These are phyloP conservation scores for Muraenolepis orangiensis DNA, from an alignment of 2,797 vertebrate genomes.

Conservation along the genomic window DNA sequence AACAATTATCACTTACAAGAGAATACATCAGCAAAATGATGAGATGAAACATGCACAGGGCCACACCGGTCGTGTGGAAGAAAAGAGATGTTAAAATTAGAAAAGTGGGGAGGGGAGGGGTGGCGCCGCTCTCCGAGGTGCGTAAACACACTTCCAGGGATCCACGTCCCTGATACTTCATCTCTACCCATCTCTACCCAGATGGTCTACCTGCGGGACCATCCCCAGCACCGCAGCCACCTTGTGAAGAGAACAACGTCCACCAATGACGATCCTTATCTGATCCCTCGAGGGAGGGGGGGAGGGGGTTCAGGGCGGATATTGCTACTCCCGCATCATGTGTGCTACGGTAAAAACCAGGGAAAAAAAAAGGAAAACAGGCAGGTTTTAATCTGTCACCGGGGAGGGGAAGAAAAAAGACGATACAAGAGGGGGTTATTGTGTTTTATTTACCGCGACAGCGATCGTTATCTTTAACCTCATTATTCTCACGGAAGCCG, in stretches of 20 bases:
- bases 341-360: slow-evolving; percentile 27
- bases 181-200: too few relatives aligned
- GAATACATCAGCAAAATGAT: too few relatives aligned
- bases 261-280: slow-evolving; percentile 59
- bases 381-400: slow-evolving; percentile 35
- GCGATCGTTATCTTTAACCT: slow-evolving; percentile 55
- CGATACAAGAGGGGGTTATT: background rate
- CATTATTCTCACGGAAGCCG: slow-evolving; percentile 46
- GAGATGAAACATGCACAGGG: too few relatives aligned
- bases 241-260: slow-evolving; percentile 42
- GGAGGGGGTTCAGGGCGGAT: slow-evolving; percentile 19
- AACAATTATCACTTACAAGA: too few relatives aligned
- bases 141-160: slow-evolving; percentile 63
- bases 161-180: slow-evolving; percentile 61
- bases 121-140: slow-evolving; percentile 50
- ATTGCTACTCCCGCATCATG: slow-evolving; percentile 30
- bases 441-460: slow-evolving; percentile 47
- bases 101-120: too few relatives aligned
- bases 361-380: slow-evolving; percentile 30
- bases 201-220: too few relatives aligned
- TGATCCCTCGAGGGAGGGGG: too few relatives aligned
- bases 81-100: too few relatives aligned
- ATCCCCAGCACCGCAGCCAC: slow-evolving; percentile 27
- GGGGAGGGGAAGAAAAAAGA: slow-evolving; percentile 35
- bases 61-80: too few relatives aligned